Evolutionary conservation across 1,140 invertebrate species (phyloP).

Genomic region (Penaeus vannamei): DNA sequence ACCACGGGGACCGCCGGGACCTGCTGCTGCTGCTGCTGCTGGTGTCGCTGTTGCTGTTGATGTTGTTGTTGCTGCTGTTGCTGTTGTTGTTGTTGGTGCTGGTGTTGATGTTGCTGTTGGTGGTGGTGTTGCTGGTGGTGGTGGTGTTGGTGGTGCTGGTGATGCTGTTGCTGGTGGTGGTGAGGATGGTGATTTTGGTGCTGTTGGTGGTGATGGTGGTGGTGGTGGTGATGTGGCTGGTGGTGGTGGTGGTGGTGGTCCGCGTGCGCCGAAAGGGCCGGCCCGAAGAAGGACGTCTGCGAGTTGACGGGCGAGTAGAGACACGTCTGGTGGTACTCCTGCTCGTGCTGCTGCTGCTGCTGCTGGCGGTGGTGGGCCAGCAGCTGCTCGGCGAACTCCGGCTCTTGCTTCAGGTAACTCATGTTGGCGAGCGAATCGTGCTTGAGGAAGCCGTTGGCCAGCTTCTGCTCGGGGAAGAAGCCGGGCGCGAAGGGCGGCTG

Average conservation of each 20-base stretch:
- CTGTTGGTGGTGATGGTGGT: constrained; percentile 70
- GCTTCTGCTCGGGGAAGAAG: constrained; percentile 51
- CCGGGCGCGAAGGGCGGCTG: constrained; percentile 18
- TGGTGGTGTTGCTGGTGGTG: not conserved
- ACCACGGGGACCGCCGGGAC: constrained; percentile 7
- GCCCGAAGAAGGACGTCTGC: constrained; percentile 9
- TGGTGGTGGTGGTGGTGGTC: constrained; percentile 44
- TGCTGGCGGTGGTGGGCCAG: constrained; percentile 5
- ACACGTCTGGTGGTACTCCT: constrained; percentile 34
- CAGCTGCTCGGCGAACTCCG: constrained; percentile 37
- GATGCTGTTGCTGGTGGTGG: constrained; percentile 70
- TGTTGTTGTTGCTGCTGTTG: constrained; percentile 70
- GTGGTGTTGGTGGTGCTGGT: constrained; percentile 12
- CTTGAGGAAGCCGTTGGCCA: constrained; percentile 37
- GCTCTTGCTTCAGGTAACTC: constrained; percentile 29
- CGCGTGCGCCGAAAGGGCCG: not conserved
- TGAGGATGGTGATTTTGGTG: constrained; percentile 71
- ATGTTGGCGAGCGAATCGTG: not conserved
- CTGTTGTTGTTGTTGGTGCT: constrained; percentile 48
- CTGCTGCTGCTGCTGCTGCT: constrained; percentile 40
- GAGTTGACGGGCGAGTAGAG: constrained; percentile 66
- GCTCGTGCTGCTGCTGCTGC: constrained; percentile 32
- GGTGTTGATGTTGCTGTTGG: not conserved
- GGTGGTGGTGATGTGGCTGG: constrained; percentile 44
- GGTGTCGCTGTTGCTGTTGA: constrained; percentile 73